A percentile compares a stretch with the other conserved stretches of the same genome.
Evolutionary conservation across 2,888 invertebrate species (phyloP).

Genomic region (Acronicta leporina): DNA sequence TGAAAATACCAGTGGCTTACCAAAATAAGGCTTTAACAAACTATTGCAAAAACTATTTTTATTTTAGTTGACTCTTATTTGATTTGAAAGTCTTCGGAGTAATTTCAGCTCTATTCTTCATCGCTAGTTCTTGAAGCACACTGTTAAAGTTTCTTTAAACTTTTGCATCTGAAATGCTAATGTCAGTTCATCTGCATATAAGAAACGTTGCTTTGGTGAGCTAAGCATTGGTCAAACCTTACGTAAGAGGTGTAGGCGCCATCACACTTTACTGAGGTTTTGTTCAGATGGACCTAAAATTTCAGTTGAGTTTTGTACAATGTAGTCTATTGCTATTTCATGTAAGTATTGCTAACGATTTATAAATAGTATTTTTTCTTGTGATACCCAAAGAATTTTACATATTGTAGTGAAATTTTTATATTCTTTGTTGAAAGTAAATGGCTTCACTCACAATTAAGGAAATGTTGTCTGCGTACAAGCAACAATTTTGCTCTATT

Average conservation of each 20-base stretch:
- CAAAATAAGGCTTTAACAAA: slow-evolving; percentile 30
- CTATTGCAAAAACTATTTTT: slow-evolving; percentile 24
- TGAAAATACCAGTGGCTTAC: slow-evolving; percentile 27
- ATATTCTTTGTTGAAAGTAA: slow-evolving; percentile 3
- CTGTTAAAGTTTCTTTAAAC: neutral
- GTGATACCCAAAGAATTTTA: neutral
- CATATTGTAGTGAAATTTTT: neutral
- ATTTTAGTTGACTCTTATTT: neutral
- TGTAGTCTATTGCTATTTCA: too few species aligned
- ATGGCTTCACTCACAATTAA: slow-evolving; percentile 31
- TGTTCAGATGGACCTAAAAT: too few species aligned
- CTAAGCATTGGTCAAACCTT: neutral
- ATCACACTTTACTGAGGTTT: too few species aligned
- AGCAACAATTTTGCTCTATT: slow-evolving; percentile 32
- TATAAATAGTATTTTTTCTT: too few species aligned
- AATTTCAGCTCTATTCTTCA: neutral
- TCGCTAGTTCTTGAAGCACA: neutral
- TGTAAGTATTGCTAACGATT: too few species aligned
- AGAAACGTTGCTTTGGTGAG: too few species aligned
- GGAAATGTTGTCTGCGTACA: slow-evolving; percentile 21
- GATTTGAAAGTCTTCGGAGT: neutral
- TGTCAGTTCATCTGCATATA: too few species aligned
- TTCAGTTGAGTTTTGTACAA: too few species aligned
- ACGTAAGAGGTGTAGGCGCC: too few species aligned
- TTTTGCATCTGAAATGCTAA: neutral